Evolutionary conservation across 2,113 vertebrate species (phyloP).

Genomic region (Grantiella picta): DNA sequence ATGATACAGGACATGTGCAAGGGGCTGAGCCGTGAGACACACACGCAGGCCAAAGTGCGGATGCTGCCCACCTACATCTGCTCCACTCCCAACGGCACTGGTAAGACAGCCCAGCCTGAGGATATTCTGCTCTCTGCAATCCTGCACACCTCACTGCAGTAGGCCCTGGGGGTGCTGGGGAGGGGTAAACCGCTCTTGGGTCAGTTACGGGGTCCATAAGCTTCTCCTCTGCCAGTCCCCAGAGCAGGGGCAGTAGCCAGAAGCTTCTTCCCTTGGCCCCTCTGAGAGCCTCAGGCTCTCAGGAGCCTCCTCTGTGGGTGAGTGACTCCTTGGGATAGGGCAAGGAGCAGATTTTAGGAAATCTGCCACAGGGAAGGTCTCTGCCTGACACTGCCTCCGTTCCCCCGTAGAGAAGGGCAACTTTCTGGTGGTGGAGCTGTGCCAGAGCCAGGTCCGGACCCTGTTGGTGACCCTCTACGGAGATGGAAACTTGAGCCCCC

Average conservation of each 20-base stretch:
- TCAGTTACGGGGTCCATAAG: not conserved
- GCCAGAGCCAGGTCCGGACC: constrained; percentile 74
- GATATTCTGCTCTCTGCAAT: not conserved
- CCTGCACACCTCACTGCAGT: accelerated
- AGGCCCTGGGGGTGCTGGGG: not conserved
- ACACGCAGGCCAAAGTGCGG: constrained; percentile 59
- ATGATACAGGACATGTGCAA: constrained; percentile 68
- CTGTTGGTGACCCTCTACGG: constrained; percentile 74
- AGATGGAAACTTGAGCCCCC: constrained; percentile 20
- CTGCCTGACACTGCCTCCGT: not conserved
- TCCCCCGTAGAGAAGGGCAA: constrained; percentile 76
- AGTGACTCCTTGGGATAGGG: not conserved
- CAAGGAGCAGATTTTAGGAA: not conserved
- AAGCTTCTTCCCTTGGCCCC: not conserved
- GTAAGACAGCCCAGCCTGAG: constrained; percentile 52
- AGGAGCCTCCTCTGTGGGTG: accelerated
- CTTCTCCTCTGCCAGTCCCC: not conserved
- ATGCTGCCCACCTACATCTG: constrained; percentile 87
- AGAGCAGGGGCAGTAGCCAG: not conserved
- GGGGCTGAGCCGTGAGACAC: constrained; percentile 67
- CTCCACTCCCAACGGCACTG: constrained; percentile 81
- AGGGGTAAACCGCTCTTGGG: not conserved
- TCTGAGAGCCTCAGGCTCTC: not conserved
- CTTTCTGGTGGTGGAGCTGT: constrained; percentile 83
- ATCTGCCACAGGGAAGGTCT: not conserved